Evolutionary conservation across 1,140 invertebrate genomes (phyloP).

Genomic region (Trichogramma pretiosum): DNA sequence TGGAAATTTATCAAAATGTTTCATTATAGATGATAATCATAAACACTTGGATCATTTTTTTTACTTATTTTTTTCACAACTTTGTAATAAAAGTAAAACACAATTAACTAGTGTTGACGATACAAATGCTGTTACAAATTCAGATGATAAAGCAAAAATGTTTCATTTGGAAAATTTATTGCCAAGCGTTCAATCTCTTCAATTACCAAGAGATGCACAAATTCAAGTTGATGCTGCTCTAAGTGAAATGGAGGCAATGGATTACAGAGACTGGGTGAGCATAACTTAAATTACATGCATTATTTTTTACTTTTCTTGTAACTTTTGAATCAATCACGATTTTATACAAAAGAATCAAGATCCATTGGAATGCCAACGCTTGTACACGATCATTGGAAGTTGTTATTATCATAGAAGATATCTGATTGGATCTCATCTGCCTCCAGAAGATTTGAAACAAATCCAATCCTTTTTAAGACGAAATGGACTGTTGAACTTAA

Average conservation of each 20-base stretch:
- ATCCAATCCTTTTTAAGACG: slow-evolving; percentile 61
- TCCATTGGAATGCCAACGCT: slow-evolving; percentile 63
- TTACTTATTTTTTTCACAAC: slow-evolving; percentile 43
- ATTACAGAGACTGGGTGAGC: slow-evolving; percentile 67
- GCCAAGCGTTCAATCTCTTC: slow-evolving; percentile 49
- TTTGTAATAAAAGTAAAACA: slow-evolving; percentile 31
- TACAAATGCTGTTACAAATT: slow-evolving; percentile 10
- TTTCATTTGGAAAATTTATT: slow-evolving; percentile 35
- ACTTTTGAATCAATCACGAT: too few species aligned
- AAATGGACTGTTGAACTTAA: slow-evolving; percentile 58
- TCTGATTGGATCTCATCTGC: slow-evolving; percentile 62
- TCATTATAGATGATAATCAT: slow-evolving; percentile 36
- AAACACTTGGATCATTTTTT: slow-evolving; percentile 49
- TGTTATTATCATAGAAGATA: slow-evolving; percentile 65
- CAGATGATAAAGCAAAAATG: slow-evolving; percentile 14
- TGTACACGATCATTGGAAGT: slow-evolving; percentile 67
- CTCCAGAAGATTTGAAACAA: slow-evolving; percentile 59
- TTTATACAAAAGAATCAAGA: slow-evolving; percentile 59
- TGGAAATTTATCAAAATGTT: slow-evolving; percentile 45
- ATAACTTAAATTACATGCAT: slow-evolving; percentile 9
- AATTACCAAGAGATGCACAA: slow-evolving; percentile 64
- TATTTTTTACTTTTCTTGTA: background rate
- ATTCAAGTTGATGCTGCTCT: slow-evolving; percentile 70
- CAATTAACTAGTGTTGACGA: slow-evolving; percentile 12
- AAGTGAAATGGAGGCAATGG: slow-evolving; percentile 71